Evolutionary conservation across 1,140 invertebrate species (phyloP).

Genomic region (Argopecten irradians): DNA sequence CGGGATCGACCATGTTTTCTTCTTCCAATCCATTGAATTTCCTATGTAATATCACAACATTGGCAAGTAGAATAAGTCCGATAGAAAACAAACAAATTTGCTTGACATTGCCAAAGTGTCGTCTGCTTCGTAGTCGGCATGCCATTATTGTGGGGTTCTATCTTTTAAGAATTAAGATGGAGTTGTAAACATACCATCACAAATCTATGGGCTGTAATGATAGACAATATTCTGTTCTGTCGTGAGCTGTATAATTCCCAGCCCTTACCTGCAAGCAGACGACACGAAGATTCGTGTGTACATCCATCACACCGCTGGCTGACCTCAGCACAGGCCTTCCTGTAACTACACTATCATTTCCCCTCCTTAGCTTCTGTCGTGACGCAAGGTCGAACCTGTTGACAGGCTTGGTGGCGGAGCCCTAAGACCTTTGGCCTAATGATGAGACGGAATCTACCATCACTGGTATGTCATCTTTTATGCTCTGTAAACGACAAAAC

Average conservation of each 20-base stretch:
- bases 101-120: background rate
- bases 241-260: background rate
- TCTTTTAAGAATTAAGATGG: background rate
- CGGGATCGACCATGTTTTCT: slow-evolving; percentile 46
- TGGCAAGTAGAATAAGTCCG: slow-evolving; percentile 40
- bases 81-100: slow-evolving; percentile 8
- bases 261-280: slow-evolving; percentile 12
- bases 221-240: background rate
- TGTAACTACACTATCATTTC: slow-evolving; percentile 14
- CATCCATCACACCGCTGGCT: slow-evolving; percentile 6
- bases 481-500: slow-evolving; percentile 10
- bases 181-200: background rate
- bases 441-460: background rate
- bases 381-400: slow-evolving; percentile 13
- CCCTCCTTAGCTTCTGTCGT: slow-evolving; percentile 14
- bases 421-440: slow-evolving; percentile 13
- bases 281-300: background rate
- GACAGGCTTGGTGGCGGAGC: slow-evolving; percentile 1
- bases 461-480: background rate
- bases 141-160: background rate
- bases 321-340: slow-evolving; percentile 12
- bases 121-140: background rate
- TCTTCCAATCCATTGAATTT: slow-evolving; percentile 50
- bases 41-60: slow-evolving; percentile 51
- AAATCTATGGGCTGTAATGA: background rate